A percentile compares a stretch with the other conserved stretches of the same genome.
phyloP scores from a whole-genome alignment of 2,113 vertebrate genomes.

The Cyprinodon tularosa region DNA sequence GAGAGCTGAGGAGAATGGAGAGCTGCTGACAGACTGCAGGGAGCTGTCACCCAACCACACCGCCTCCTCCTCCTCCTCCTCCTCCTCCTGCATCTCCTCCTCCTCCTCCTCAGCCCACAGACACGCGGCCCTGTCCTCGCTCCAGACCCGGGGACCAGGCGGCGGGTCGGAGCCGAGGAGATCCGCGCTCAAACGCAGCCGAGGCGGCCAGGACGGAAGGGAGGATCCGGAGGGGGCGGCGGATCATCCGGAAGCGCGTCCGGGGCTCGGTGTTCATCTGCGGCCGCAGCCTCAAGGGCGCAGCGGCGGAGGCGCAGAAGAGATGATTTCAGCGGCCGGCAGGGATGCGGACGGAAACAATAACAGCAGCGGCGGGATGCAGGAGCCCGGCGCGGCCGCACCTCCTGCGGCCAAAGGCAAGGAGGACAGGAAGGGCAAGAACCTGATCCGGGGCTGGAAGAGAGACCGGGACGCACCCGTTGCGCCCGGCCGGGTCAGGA shows the following conservation, averaged over 20 bases:
- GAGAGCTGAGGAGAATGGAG: slow-evolving; percentile 77
- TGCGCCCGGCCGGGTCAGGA: slow-evolving; percentile 75
- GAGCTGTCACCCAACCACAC: slow-evolving; percentile 78
- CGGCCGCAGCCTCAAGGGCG: slow-evolving; percentile 89
- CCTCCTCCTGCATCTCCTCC: slow-evolving; percentile 62
- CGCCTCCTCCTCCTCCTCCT: slow-evolving; percentile 49
- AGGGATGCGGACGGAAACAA: slow-evolving; percentile 77
- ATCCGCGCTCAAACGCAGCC: slow-evolving; percentile 93
- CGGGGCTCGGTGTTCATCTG: slow-evolving; percentile 76
- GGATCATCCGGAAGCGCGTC: slow-evolving; percentile 64
- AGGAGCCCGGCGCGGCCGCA: slow-evolving; percentile 37
- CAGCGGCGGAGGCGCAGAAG: slow-evolving; percentile 82
- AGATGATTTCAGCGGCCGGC: slow-evolving; percentile 82
- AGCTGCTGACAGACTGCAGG: slow-evolving; percentile 84
- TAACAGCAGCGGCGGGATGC: slow-evolving; percentile 49
- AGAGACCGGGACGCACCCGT: slow-evolving; percentile 84
- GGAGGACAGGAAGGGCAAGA: slow-evolving; percentile 90
- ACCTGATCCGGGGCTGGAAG: slow-evolving; percentile 87
- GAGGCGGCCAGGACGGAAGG: slow-evolving; percentile 86
- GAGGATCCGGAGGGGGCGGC: slow-evolving; percentile 37
- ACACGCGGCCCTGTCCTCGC: slow-evolving; percentile 90
- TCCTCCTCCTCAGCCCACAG: slow-evolving; percentile 83
- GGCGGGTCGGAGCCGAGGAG: slow-evolving; percentile 93
- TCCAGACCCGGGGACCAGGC: slow-evolving; percentile 86
- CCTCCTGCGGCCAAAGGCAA: slow-evolving; percentile 84